Evolutionary conservation across 2,797 vertebrate species (phyloP), one percentile per base, ranked within the genome.

Genomic region (Urosaurus nigricauda): DNA sequence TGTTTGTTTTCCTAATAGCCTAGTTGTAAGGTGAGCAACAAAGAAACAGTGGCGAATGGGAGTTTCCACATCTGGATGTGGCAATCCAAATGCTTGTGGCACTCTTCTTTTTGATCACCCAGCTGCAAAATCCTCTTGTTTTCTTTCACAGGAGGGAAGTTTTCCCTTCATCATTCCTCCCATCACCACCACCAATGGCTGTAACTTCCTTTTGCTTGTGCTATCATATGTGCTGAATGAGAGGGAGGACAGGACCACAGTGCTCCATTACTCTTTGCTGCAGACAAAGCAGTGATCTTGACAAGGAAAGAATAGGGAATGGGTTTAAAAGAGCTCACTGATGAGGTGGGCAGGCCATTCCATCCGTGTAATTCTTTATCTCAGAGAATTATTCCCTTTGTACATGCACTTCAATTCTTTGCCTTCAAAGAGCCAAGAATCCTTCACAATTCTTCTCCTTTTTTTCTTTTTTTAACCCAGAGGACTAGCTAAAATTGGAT

Each of bases 401-500:
- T 77, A n/a, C 43, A 77, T 53, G 26, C 32, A 51, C 5, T 37
- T 78, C 71, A 82, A 7, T 65, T 63, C 71, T 29, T 24, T 68
- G 73, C 37, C 14, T 65, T 29, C 14, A 43, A 58, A 8, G 63
- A 51, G 16, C 37, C 40, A 82, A 87, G 24, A 24, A 58, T 74
- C 29, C 6, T 81, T 43, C 19, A 26, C 68, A 21, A 26, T 29
- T 24, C 3, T 21, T 19, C 8, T 2, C 9, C 5, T 24, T 4
- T 40, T 12, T 47, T 47, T 26, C 5, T n/a, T 12, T n/a, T 21
- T 70, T 53, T 8, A 40, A 5, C 21, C 32, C 65, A 8, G 29
- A 51, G 79, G 21, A 47, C 71, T 32, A 90, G 85, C 88, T 0
- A 90, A 92, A 71, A 92, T 94, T 94, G 93, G 93, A 92, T 90